Evolutionary conservation across 2,113 vertebrate genomes (phyloP).

Genomic region (Recurvirostra avosetta): DNA sequence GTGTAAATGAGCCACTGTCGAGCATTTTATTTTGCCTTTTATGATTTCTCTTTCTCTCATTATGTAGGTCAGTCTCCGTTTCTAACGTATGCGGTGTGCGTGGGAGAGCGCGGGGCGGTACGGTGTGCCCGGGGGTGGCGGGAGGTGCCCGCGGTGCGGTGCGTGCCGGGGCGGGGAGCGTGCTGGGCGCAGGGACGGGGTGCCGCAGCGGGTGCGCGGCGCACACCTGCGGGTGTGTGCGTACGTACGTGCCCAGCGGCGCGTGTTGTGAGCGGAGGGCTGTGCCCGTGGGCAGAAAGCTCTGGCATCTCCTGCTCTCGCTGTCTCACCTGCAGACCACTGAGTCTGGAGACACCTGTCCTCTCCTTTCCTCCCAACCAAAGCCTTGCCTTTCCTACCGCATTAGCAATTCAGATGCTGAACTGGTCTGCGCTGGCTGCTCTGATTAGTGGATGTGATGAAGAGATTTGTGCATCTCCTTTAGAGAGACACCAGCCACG

Average conservation of each 20-base stretch:
- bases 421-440: slow-evolving; percentile 9
- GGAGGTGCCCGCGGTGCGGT: background rate
- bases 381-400: background rate
- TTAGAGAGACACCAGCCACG: background rate
- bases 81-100: accelerated
- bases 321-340: background rate
- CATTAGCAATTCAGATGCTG: slow-evolving; percentile 18
- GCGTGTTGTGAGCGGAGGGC: accelerated
- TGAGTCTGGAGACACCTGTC: background rate
- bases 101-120: background rate
- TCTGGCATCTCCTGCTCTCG: accelerated
- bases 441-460: slow-evolving; percentile 15
- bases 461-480: background rate
- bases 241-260: accelerated
- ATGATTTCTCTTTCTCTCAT: background rate
- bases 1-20: slow-evolving; percentile 51
- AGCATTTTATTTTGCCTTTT: background rate
- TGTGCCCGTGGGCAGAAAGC: background rate
- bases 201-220: too few relatives aligned
- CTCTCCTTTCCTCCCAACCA: background rate
- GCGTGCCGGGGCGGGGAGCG: background rate
- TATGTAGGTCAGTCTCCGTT: slow-evolving; percentile 4
- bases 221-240: too few relatives aligned
- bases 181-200: background rate
- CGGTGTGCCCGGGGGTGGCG: background rate